Evolutionary conservation across 2,888 invertebrate species (phyloP).

Genomic region (Dilophus febrilis): DNA sequence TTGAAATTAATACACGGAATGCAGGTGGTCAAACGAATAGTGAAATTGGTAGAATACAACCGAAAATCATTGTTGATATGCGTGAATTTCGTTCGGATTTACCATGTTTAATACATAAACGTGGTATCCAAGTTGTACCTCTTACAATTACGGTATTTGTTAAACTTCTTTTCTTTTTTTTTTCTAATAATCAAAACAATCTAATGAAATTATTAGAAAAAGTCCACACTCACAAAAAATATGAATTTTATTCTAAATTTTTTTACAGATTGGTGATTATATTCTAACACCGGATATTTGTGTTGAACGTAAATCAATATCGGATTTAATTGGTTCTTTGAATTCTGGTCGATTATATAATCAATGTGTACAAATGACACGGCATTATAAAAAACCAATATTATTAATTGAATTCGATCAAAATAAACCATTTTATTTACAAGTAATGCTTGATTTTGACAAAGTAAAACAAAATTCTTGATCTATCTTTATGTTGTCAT

Average conservation of each 20-base stretch:
- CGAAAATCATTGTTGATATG: slow-evolving; percentile 80
- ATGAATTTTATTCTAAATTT: too few relatives aligned
- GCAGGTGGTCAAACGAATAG: slow-evolving; percentile 33
- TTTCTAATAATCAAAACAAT: too few relatives aligned
- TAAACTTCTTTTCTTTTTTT: slow-evolving; percentile 6
- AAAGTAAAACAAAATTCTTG: too few relatives aligned
- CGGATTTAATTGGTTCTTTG: slow-evolving; percentile 88
- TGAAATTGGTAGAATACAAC: slow-evolving; percentile 13
- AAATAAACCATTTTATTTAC: slow-evolving; percentile 76
- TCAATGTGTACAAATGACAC: slow-evolving; percentile 86
- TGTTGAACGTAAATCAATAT: slow-evolving; percentile 90
- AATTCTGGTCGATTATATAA: slow-evolving; percentile 89
- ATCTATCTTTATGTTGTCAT: not conserved
- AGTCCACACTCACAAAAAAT: too few relatives aligned
- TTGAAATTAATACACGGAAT: slow-evolving; percentile 40
- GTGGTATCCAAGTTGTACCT: slow-evolving; percentile 83
- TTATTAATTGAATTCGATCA: slow-evolving; percentile 92
- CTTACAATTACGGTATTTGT: slow-evolving; percentile 60
- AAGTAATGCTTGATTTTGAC: too few relatives aligned
- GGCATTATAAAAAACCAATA: slow-evolving; percentile 74
- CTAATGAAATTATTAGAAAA: too few relatives aligned
- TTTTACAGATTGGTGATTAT: slow-evolving; percentile 89
- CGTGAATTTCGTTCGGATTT: slow-evolving; percentile 94
- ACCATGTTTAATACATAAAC: slow-evolving; percentile 80
- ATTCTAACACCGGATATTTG: slow-evolving; percentile 92